A percentile compares a stretch with the other conserved stretches of the same genome.
Conservation (phyloP, 64 coral and sea anemone genomes). For the Catalaphyllia jardinei region DNA sequence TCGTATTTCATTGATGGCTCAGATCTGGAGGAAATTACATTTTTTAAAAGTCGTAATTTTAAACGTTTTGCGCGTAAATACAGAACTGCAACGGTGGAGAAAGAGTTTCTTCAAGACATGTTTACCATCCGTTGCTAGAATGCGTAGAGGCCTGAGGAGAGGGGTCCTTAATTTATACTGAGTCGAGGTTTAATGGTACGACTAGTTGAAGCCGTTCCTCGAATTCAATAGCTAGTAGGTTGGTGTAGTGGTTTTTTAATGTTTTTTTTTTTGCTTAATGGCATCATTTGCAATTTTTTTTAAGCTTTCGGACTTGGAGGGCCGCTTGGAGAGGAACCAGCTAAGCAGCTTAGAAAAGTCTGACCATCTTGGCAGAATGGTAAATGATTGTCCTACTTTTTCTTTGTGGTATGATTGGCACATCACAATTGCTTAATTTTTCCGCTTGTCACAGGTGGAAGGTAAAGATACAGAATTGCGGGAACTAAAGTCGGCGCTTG, state of each 20-base stretch:
- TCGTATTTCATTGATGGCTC: too few relatives aligned
- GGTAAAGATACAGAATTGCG: constrained; percentile 78
- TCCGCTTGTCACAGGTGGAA: constrained; percentile 64
- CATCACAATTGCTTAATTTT: background rate
- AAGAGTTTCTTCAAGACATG: too few relatives aligned
- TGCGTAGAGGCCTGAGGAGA: too few relatives aligned
- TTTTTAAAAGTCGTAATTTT: background rate
- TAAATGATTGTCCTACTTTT: background rate
- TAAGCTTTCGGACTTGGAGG: constrained; percentile 59
- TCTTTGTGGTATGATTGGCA: background rate
- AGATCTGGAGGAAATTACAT: too few relatives aligned
- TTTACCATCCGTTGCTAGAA: too few relatives aligned
- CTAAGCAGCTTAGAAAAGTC: constrained; percentile 55
- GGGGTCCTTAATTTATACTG: too few relatives aligned
- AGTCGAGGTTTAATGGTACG: too few relatives aligned
- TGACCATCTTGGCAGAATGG: constrained; percentile 53
- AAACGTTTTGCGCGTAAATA: background rate
- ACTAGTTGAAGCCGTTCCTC: too few relatives aligned
- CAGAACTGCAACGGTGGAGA: too few relatives aligned
- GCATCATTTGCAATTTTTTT: background rate
- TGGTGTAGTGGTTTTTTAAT: too few relatives aligned
- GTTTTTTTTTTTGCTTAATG: background rate
- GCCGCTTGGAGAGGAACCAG: constrained; percentile 39
- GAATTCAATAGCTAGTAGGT: too few relatives aligned
- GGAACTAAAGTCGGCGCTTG: constrained; percentile 59